phyloP scores from a whole-genome alignment of 2,113 vertebrate species.

The Malaclemys terrapin region DNA sequence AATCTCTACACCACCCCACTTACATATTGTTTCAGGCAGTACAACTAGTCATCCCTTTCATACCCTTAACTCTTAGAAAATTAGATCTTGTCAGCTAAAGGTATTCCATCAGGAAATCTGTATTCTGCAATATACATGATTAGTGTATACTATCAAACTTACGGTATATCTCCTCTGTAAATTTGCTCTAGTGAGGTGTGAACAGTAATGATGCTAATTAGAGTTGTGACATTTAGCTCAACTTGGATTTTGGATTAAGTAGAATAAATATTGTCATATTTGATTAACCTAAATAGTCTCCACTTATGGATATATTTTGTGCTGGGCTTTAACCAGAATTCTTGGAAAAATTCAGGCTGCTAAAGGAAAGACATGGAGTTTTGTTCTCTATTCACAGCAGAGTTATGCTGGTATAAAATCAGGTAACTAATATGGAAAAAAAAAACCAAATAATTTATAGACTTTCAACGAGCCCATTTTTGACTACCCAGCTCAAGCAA shows the following conservation, averaged over 20 bases:
- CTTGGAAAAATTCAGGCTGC: too few species aligned
- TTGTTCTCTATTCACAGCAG: too few species aligned
- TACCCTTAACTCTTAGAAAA: neutral
- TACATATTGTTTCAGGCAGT: constrained; percentile 4
- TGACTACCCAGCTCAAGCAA: too few species aligned
- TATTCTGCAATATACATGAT: neutral
- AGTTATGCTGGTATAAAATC: neutral
- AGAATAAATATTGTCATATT: neutral
- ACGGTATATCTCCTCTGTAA: neutral
- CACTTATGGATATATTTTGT: neutral
- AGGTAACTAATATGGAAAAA: neutral
- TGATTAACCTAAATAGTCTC: neutral
- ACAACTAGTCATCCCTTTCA: neutral
- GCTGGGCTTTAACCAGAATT: neutral
- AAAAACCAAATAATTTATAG: neutral
- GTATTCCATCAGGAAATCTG: neutral
- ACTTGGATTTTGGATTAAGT: too few species aligned
- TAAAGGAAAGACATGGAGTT: too few species aligned
- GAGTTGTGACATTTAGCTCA: neutral
- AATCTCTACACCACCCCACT: neutral
- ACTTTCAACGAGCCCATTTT: neutral
- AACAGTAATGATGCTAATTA: constrained; percentile 6
- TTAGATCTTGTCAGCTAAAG: neutral
- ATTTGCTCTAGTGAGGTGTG: neutral
- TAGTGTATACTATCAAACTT: neutral